Base-by-base conservation (phyloP, 1,140 invertebrate genomes). In the Linepithema humile region DNA sequence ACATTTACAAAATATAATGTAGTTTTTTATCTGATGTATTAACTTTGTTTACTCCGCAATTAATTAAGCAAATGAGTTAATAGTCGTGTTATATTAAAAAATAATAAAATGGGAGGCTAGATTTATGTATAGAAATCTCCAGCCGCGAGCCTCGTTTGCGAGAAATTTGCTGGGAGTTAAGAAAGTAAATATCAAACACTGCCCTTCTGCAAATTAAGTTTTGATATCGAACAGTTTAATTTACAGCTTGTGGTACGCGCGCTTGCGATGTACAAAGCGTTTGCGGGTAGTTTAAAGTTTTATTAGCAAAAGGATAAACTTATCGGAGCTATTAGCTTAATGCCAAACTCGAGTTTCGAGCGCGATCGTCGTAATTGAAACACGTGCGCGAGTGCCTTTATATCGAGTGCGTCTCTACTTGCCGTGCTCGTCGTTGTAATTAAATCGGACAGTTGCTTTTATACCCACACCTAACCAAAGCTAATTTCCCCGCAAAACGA, bases 321-420 rank as follows among this genome's bases (percentile, higher is more conserved):
- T 70, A 70, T 57, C 64, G 26, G 43, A 80, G 64, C 40, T 35
- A 78, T 78, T 78, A 78, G 48, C 45, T 78, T 69, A 78, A 67
- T 67, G 60, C 17, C 45, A 2, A 78, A 78, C 23, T 69, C 23
- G 38, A 40, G 38, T 43, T 69, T 69, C n/a, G n/a, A 70, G 26
- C 57, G 29, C 38, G 64, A 80, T 55, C 64, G 26, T 70, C 35
- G 26, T 70, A 80, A 70, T 80, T 80, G n/a, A 80, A 80, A 70
- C 35, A 48, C 48, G 45, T 48, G 26, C 48, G 35, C 35, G 12
- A 55, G 70, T 55, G n/a, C 38, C 50, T 80, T 70, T 43, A 55
- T 69, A 40, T 78, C 48, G 35, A 69, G 26, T 80, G n/a, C 48
- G 12, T 80, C 50, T 80, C 26, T 12, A 45, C n/a, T 50, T 50